These are phyloP conservation scores for Lagodon rhomboides DNA, from an alignment of 2,797 vertebrate species.

Conservation along the genomic window DNA sequence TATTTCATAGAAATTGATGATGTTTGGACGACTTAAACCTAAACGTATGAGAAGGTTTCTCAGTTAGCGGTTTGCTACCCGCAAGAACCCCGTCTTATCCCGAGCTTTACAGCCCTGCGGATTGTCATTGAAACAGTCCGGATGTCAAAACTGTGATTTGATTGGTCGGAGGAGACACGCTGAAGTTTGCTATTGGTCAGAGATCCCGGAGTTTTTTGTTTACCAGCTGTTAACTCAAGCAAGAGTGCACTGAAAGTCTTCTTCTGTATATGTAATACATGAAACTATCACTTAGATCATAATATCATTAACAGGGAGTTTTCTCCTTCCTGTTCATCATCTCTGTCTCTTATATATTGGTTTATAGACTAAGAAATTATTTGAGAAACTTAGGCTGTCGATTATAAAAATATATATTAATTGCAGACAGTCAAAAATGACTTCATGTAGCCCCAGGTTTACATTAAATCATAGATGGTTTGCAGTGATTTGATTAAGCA, in stretches of 20 bases:
- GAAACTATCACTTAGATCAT: not conserved
- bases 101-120: not conserved
- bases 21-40: not conserved
- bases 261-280: too few species aligned
- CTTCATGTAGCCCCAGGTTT: not conserved
- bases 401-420: not conserved
- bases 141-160: constrained; percentile 57
- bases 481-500: not conserved
- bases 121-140: constrained; percentile 51
- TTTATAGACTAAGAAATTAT: not conserved
- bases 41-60: accelerated
- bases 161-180: constrained; percentile 84
- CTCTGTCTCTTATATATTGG: not conserved
- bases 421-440: not conserved
- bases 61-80: not conserved
- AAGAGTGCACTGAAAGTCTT: not conserved
- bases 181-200: constrained; percentile 80
- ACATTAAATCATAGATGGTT: not conserved
- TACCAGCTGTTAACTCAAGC: constrained; percentile 32
- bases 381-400: too few species aligned
- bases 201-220: constrained; percentile 49
- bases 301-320: not conserved
- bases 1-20: too few species aligned
- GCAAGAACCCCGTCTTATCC: not conserved
- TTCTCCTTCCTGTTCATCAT: too few species aligned